Evolutionary conservation across 2,113 vertebrate species (phyloP), one percentile per base, ranked within the genome.

Genomic region (Diphyllodes magnificus): DNA sequence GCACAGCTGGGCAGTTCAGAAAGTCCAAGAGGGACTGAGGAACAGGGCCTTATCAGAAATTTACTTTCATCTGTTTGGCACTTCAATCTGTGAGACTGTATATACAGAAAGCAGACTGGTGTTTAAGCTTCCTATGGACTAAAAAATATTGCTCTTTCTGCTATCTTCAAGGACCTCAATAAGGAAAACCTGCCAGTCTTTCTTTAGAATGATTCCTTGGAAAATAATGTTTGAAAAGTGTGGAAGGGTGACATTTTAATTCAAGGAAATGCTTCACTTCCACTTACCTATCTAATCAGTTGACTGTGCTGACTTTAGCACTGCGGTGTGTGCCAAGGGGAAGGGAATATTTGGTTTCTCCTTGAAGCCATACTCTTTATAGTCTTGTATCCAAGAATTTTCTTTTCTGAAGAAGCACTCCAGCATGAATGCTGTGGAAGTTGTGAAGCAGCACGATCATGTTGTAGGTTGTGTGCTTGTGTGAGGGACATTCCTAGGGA

Each of bases 201-300:
- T 92, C 93, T 88, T 96, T 88, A 79, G 75, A 96, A 79, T 78
- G 81, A 76, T 96, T 93, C 71, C 76, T 40, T 90, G 70, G 77
- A 87, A 95, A 91, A 92, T 80, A 79, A 19, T 54, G 57, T 96
- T 94, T 96, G 91, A 97, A 95, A 87, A 94, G 60, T 81, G 81
- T 93, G 78, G 72, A 91, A 83, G 56, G 57, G 86, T 91, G 76
- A 89, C 83, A 83, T 94, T 93, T 96, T 96, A 95, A 60, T 95
- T 96, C 51, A 4, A 90, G 56, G 57, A 96, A 97, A 82, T 0
- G 3, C 70, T 89, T 91, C 60, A 39, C 49, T 88, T 93, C 84
- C 54, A 90, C 50, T 94, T 86, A 76, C 13, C 49, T 80, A 18
- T 70, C 45, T 70, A 82, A 92, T 91, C 83, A 94, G 56, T 75